Base-by-base conservation (phyloP, 2,888 invertebrate species). In the Microchrysa polita region DNA sequence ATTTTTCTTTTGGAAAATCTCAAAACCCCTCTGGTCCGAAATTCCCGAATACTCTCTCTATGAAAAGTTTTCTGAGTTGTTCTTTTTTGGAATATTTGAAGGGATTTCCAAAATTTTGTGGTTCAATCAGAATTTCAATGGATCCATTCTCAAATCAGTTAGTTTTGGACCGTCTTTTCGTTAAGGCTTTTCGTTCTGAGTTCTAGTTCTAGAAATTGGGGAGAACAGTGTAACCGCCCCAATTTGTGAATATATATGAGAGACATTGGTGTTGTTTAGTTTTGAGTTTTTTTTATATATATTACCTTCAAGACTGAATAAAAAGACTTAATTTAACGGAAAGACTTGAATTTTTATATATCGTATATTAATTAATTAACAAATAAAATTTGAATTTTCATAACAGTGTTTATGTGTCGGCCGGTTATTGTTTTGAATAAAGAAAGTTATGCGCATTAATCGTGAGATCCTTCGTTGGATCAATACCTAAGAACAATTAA, bases 91-190 rank as follows among this genome's bases (percentile, higher is more conserved):
- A 75, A 74, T 74, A 20, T 12, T 65, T 65, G 44, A 22, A 65
- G 18, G 22, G 23, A 22, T 27, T 65, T 65, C 65, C 65, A 44
- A 53, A 69, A 40, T 57, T 69, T 27, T 40, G 40, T 22, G 40
- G 23, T 57, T 27, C 44, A 76, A 73, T 76, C 75, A 74, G 75
- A 75, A 75, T 75, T 81, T 82, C 42, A 9, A 79, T 76, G 80
- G 79, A 79, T 79, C 79, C 76, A 72, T 80, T 16, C 16, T 7
- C 20, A 80, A 82, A 80, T 80, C 83, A 84, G 83, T 84, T 81
- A 80, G 78, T 78, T 78, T 76, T 75, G 77, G 77, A 76, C 76
- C 78, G 75, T 76, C 78, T 76, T 75, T 77, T 77, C 76, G 77
- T 73, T 76, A 77, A 77, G 77, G 75, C 77, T 75, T 77, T 55